Conservation (phyloP, 2,888 invertebrate species). For the Pandemis heparana region DNA sequence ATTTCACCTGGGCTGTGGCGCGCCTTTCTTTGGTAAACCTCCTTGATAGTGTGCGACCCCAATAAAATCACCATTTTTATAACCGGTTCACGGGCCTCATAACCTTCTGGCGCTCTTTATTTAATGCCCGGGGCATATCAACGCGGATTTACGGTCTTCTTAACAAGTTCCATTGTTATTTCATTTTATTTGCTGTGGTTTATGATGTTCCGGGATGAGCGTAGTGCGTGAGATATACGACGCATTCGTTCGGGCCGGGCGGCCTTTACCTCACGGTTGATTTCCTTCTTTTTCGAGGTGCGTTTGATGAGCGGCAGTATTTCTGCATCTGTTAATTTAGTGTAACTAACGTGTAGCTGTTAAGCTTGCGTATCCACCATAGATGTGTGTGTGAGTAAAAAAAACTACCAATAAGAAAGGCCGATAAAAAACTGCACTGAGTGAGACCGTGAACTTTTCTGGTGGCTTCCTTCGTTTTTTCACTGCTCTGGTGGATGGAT, state of each 20-base stretch:
- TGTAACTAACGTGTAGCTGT: too few relatives aligned
- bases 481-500: too few relatives aligned
- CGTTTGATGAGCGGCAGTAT: background rate
- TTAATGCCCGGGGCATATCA: constrained; percentile 59
- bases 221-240: constrained; percentile 49
- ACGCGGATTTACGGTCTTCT: constrained; percentile 58
- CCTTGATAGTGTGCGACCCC: constrained; percentile 57
- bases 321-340: background rate
- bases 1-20: constrained; percentile 51
- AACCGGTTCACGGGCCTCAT: constrained; percentile 62
- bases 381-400: too few relatives aligned
- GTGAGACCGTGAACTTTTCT: too few relatives aligned
- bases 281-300: background rate
- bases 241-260: constrained; percentile 42
- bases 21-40: constrained; percentile 49
- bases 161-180: constrained; percentile 57
- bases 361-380: too few relatives aligned
- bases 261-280: constrained; percentile 19
- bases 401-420: too few relatives aligned
- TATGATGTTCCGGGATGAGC: constrained; percentile 49
- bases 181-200: constrained; percentile 46
- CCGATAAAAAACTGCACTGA: too few relatives aligned
- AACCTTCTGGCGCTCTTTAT: constrained; percentile 62
- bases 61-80: constrained; percentile 72
- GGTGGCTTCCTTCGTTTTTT: too few relatives aligned